Conservation (phyloP, 2,113 vertebrate species). For the Notarius quadriscutis region DNA sequence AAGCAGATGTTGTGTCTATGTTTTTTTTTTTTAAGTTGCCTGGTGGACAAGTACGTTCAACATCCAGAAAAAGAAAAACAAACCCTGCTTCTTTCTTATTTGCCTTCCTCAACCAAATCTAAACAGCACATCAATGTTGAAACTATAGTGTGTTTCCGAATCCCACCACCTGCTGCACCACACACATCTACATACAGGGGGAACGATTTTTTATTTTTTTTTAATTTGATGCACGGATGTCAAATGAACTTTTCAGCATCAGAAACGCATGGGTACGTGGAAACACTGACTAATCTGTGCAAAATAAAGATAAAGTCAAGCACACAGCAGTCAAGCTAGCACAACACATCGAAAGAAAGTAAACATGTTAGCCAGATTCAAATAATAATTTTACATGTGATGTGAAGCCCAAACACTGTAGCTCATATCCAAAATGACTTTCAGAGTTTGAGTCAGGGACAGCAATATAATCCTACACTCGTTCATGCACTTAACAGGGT, state of each 20-base stretch:
- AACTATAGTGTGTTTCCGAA: background rate
- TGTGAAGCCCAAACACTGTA: no score
- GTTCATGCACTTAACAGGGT: background rate
- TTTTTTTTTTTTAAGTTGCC: background rate
- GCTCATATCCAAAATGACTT: background rate
- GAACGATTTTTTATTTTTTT: background rate
- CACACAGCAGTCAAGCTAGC: background rate
- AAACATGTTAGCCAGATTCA: no score
- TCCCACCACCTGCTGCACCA: background rate
- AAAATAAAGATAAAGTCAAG: background rate
- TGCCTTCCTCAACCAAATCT: background rate
- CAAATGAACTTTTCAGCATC: background rate
- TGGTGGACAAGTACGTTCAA: background rate
- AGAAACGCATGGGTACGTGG: background rate
- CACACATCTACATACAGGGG: background rate
- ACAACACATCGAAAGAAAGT: background rate
- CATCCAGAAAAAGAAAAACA: background rate
- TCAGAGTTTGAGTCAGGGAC: background rate
- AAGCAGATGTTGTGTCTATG: background rate
- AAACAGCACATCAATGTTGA: background rate
- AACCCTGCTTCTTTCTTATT: background rate
- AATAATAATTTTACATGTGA: background rate
- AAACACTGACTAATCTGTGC: background rate
- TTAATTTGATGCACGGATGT: background rate
- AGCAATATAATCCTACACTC: background rate